These are phyloP conservation scores for Parazoanthus swiftii DNA, from an alignment of 92 coral and sea anemone genomes.

Conservation along the genomic window DNA sequence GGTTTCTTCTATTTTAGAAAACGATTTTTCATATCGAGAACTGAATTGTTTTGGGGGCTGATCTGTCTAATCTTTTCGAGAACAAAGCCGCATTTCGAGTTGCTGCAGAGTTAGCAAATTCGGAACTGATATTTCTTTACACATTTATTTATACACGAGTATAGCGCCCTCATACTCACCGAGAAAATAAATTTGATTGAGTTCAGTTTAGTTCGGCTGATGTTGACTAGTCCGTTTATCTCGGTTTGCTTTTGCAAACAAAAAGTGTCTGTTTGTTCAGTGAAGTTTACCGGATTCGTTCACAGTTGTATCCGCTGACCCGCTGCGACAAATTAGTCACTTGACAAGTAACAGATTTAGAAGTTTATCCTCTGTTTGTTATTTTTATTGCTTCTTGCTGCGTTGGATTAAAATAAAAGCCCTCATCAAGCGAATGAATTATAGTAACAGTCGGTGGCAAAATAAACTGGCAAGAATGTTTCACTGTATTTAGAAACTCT, in stretches of 20 bases:
- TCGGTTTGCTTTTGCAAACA: not conserved
- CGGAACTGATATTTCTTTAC: too few species aligned
- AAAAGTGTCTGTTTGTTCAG: not conserved
- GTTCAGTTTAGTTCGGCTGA: too few species aligned
- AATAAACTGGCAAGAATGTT: not conserved
- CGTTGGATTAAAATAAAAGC: not conserved
- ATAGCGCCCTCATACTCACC: too few species aligned
- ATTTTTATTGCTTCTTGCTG: constrained; percentile 39
- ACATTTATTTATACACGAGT: too few species aligned
- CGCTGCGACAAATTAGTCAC: constrained; percentile 27
- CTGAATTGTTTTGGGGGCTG: too few species aligned
- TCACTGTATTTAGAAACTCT: not conserved
- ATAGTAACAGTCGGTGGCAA: not conserved
- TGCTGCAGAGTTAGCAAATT: too few species aligned
- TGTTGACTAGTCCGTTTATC: too few species aligned
- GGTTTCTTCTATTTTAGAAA: too few species aligned
- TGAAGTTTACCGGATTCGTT: not conserved
- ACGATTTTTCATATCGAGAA: too few species aligned
- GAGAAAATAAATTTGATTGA: too few species aligned
- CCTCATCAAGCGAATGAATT: not conserved
- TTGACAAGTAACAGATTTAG: constrained; percentile 33
- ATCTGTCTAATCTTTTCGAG: too few species aligned
- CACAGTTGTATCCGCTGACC: not conserved
- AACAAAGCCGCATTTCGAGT: too few species aligned
- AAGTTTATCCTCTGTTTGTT: constrained; percentile 18